These are phyloP conservation scores for Apostichopus californicus DNA, from an alignment of 35 echinoderm and acorn worm species.

Conservation along the genomic window DNA sequence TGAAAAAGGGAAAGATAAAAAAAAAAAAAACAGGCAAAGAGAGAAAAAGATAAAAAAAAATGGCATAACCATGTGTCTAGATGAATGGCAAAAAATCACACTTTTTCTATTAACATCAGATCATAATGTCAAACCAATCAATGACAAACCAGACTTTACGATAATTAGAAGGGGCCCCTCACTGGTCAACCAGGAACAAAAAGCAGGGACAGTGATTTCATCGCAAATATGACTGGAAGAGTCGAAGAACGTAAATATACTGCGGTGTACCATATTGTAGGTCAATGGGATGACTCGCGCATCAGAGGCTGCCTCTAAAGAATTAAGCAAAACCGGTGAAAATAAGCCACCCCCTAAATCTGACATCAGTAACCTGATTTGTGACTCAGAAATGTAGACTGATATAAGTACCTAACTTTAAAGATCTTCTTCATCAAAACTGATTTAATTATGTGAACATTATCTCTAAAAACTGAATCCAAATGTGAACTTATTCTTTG, in stretches of 20 bases:
- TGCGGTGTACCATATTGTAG: background rate
- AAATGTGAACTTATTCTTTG: no score
- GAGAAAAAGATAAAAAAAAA: slow-evolving; percentile 1
- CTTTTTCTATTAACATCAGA: slow-evolving; percentile 39
- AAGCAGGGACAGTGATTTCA: slow-evolving; percentile 48
- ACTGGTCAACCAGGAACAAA: slow-evolving; percentile 3
- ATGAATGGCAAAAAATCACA: background rate
- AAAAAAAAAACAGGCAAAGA: no score
- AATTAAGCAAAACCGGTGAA: background rate
- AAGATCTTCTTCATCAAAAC: no score
- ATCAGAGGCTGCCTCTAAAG: background rate
- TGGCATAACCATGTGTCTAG: slow-evolving; percentile 44
- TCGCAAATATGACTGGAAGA: background rate
- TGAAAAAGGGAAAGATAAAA: background rate
- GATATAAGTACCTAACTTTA: no score
- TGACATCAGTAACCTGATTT: no score
- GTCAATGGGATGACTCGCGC: background rate
- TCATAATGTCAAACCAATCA: slow-evolving; percentile 43
- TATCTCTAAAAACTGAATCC: no score
- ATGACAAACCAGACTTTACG: slow-evolving; percentile 51
- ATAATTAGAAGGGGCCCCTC: slow-evolving; percentile 56
- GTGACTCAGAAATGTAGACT: no score
- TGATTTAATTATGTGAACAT: no score
- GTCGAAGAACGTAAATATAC: background rate
- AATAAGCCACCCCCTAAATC: background rate